Evolutionary conservation across 2,797 vertebrate genomes (phyloP).

Genomic region (Tiaroga cobitis): DNA sequence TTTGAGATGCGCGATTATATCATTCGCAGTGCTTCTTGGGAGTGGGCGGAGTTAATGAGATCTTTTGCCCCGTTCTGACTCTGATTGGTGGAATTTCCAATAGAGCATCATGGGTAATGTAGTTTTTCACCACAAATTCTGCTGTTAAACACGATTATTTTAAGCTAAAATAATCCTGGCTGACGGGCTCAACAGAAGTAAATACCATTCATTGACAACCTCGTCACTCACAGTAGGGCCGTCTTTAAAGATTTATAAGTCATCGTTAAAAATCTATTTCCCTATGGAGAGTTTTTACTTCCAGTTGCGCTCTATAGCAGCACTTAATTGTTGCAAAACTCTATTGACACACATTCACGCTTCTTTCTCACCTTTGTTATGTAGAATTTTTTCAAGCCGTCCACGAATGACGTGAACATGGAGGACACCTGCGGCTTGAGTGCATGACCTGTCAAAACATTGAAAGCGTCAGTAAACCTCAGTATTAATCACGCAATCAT

Average conservation of each 20-base stretch:
- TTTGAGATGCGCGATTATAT: not conserved
- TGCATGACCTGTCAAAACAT: constrained; percentile 86
- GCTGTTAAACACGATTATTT: not conserved
- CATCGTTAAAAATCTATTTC: not conserved
- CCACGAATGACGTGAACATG: constrained; percentile 98
- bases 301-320: not conserved
- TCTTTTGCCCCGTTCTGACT: not conserved
- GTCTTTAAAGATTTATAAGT: not conserved
- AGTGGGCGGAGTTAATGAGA: not conserved
- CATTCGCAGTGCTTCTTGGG: not conserved
- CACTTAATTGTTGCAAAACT: not conserved
- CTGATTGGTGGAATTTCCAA: not conserved
- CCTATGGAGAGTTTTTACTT: not conserved
- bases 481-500: constrained; percentile 3
- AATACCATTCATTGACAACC: not conserved
- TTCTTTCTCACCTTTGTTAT: constrained; percentile 91
- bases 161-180: not conserved
- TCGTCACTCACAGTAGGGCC: not conserved
- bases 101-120: not conserved
- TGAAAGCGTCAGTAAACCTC: constrained; percentile 36
- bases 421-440: constrained; percentile 99
- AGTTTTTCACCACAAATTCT: not conserved
- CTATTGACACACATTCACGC: not conserved
- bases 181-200: not conserved
- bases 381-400: constrained; percentile 98